A percentile compares a stretch with the other conserved stretches of the same genome.
Evolutionary conservation across 2,888 invertebrate species (phyloP).

Genomic region (Drosophila kanekoi): DNA sequence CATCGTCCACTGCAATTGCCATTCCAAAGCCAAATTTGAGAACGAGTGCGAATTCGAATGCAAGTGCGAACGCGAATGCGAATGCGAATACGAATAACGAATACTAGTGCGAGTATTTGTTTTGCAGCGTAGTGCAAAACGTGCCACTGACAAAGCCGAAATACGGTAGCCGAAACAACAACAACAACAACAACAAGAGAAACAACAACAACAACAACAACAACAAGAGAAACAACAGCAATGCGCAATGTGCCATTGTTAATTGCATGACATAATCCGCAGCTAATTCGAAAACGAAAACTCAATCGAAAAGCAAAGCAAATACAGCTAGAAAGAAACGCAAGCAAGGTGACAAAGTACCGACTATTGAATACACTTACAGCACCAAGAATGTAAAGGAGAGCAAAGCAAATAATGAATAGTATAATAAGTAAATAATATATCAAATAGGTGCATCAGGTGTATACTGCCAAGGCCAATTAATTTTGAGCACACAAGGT

Average conservation of each 20-base stretch:
- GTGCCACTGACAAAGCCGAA: slow-evolving; percentile 69
- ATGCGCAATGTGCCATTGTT: slow-evolving; percentile 71
- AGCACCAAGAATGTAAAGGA: background rate
- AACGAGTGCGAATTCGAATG: slow-evolving; percentile 51
- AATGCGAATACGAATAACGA: slow-evolving; percentile 14
- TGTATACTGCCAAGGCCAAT: too few relatives aligned
- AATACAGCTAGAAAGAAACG: slow-evolving; percentile 35
- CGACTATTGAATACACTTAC: slow-evolving; percentile 20
- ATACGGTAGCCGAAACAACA: slow-evolving; percentile 46
- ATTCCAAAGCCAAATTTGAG: slow-evolving; percentile 30
- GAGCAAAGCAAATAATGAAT: too few relatives aligned
- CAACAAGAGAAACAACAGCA: slow-evolving; percentile 10
- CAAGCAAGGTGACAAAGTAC: background rate
- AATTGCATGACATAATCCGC: slow-evolving; percentile 80
- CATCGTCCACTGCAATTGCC: slow-evolving; percentile 45
- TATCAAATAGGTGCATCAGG: too few relatives aligned
- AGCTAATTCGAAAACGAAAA: slow-evolving; percentile 75
- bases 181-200: slow-evolving; percentile 12
- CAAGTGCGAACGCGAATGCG: slow-evolving; percentile 15
- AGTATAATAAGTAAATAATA: too few relatives aligned
- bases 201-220: slow-evolving; percentile 29
- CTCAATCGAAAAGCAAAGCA: slow-evolving; percentile 63
- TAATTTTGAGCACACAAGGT: too few relatives aligned
- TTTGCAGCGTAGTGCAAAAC: slow-evolving; percentile 58
- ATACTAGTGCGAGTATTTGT: slow-evolving; percentile 25